Evolutionary conservation across 2,113 vertebrate species (phyloP).

Genomic region (Toxotes chatareus): DNA sequence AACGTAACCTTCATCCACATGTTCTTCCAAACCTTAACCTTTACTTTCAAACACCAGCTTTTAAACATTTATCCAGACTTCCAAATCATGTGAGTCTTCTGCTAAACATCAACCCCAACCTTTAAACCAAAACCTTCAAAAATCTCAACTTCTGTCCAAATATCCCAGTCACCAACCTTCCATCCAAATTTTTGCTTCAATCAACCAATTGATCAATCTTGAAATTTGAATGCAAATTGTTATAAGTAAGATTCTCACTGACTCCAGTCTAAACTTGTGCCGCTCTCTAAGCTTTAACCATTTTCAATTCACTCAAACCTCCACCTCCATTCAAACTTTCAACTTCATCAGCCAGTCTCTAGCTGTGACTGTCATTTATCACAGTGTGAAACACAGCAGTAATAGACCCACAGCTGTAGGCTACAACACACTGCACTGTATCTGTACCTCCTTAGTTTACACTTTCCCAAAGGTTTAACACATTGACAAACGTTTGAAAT

Average conservation of each 20-base stretch:
- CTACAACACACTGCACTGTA: slow-evolving; percentile 9
- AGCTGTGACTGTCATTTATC: slow-evolving; percentile 46
- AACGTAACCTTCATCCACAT: neutral
- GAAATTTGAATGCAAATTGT: neutral
- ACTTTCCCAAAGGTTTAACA: slow-evolving; percentile 22
- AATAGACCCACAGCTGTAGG: slow-evolving; percentile 37
- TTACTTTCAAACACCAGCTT: too few relatives aligned
- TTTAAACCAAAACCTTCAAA: too few relatives aligned
- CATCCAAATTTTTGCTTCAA: too few relatives aligned
- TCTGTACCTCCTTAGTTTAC: slow-evolving; percentile 23
- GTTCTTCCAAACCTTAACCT: neutral
- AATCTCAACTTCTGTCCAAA: too few relatives aligned
- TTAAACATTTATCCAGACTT: too few relatives aligned
- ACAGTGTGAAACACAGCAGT: slow-evolving; percentile 23
- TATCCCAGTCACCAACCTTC: too few relatives aligned
- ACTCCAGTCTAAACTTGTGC: neutral
- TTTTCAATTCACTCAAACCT: neutral
- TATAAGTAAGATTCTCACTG: neutral
- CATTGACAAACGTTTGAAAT: slow-evolving; percentile 37
- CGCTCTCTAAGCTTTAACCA: neutral
- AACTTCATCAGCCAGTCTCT: slow-evolving; percentile 10
- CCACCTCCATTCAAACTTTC: neutral
- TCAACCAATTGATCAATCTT: neutral
- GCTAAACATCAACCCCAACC: too few relatives aligned
- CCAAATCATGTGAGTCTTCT: too few relatives aligned